Percentiles rank a stretch among this genome's conserved stretches.
Evolutionary conservation across 1,140 invertebrate species (phyloP).

Genomic region (Hydropsyche tenuis): DNA sequence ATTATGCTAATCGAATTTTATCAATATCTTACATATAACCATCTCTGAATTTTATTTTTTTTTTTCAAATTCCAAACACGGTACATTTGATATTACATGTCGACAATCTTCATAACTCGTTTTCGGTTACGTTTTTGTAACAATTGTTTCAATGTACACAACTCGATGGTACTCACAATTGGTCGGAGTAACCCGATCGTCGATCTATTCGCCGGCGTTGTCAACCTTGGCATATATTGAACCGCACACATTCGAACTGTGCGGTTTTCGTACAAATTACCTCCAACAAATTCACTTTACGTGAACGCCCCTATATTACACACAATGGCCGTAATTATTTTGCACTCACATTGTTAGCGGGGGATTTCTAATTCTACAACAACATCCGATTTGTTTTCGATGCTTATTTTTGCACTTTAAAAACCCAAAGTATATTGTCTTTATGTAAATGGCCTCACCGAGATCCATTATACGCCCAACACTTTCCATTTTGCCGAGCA

Average conservation of each 20-base stretch:
- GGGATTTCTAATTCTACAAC: slow-evolving; percentile 10
- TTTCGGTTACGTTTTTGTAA: no score
- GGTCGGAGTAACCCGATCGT: neutral
- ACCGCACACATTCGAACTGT: neutral
- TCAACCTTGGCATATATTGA: slow-evolving; percentile 14
- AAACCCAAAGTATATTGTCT: slow-evolving; percentile 21
- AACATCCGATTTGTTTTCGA: neutral
- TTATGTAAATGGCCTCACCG: slow-evolving; percentile 29
- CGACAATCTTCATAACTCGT: no score
- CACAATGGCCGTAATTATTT: neutral
- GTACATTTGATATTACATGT: no score
- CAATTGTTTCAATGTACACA: no score
- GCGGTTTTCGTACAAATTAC: neutral
- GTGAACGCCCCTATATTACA: no score
- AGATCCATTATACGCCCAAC: slow-evolving; percentile 3
- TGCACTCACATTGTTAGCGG: neutral
- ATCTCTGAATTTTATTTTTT: no score
- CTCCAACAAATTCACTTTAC: no score
- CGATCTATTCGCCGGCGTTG: no score
- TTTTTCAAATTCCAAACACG: no score
- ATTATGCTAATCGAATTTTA: no score
- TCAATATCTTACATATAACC: neutral
- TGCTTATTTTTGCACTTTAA: neutral
- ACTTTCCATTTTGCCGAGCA: slow-evolving; percentile 31
- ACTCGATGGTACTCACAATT: no score